Evolutionary conservation across 2,797 vertebrate species (phyloP), one percentile per base, ranked within the genome.

Genomic region (Sciaenops ocellatus): DNA sequence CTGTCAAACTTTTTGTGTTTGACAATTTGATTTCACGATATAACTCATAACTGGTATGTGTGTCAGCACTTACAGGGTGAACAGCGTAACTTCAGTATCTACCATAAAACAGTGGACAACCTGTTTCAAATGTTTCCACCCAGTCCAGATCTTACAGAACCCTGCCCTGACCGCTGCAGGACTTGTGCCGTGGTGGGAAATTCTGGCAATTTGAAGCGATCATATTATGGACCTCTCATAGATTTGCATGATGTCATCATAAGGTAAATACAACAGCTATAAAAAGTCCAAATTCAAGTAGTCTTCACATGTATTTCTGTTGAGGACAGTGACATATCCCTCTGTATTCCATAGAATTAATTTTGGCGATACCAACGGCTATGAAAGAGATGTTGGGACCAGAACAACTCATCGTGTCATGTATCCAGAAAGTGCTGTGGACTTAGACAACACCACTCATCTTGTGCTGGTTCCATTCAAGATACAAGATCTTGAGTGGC

Each of bases 181-280:
- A 80, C 22, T 9, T 92, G 90, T 55, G 77, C 90, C 11, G 85
- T 92, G 28, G 90, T 92, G 60, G 90, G 91, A 1, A 92, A 92
- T 52, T 91, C 90, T 30, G 59, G 4, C 1, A 90, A 89, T 61
- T 22, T 92, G 64, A 85, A 11, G 13, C 12, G 70, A 38, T 78
- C 90, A 0, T 26, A 30, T n/a, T 83, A 87, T 51, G 87, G 90
- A 61, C 20, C 11, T 11, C 65, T 85, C 12, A 90, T 92, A 44
- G 81, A 92, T 64, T 20, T 0, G 4, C 73, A 87, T 8, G 73
- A 91, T 5, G 0, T 82, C 5, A 11, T 91, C 9, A 76, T 92
- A 12, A 82, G 91, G 89, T 90, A 83, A 63, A 46, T 46, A 1
- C 0, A 3, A n/a, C 6, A 59, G 13, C 7, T 41, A 16, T 15